Evolutionary conservation across 2,797 vertebrate species (phyloP), one percentile per base, ranked within the genome.

Genomic region (Saxicola maurus): DNA sequence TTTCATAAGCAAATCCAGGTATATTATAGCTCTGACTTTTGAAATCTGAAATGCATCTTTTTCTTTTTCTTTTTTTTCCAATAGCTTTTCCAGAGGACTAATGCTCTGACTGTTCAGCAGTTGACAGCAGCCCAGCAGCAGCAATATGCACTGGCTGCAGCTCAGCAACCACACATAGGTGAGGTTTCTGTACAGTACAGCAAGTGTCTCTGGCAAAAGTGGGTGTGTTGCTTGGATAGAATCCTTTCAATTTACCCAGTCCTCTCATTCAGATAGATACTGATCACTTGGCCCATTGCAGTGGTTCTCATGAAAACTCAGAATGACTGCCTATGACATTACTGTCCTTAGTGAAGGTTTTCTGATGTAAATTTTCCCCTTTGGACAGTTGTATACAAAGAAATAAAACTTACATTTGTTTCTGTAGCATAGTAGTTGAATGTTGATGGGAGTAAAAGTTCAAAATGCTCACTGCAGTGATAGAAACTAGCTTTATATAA

Each of bases 131-230:
- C 99, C 65, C 98, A 99, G 75, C 99, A 99, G 91, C 99, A 99
- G 94, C 99, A 99, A 25, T 99, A 99, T 3, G 98, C 99, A 10
- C 96, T 99, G 92, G 99, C 99, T 87, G 98, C 99, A 79, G 97
- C 98, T 59, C 99, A 99, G 96, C 99, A 99, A 95, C 98, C 98
- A 30, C 99, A 99, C 94, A 98, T 99, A 69, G 98, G 99, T 99
- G 97, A 97, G 97, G 25, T 84, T 64, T 90, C 55, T 60, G 42
- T 66, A 2, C 35, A 78, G 31, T 45, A 18, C 14, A 51, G 25
- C 20, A 57, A 8, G 59, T 28, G 21, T 82, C 56, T 13, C 27
- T 85, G 52, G 13, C 18, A 78, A 17, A 80, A 74, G 33, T 43
- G 52, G 33, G 10, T 52, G 45, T 67, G 51, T 75, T 76, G 30